phyloP scores from a whole-genome alignment of 2,888 invertebrate species.

The Drosophila paranaensis region DNA sequence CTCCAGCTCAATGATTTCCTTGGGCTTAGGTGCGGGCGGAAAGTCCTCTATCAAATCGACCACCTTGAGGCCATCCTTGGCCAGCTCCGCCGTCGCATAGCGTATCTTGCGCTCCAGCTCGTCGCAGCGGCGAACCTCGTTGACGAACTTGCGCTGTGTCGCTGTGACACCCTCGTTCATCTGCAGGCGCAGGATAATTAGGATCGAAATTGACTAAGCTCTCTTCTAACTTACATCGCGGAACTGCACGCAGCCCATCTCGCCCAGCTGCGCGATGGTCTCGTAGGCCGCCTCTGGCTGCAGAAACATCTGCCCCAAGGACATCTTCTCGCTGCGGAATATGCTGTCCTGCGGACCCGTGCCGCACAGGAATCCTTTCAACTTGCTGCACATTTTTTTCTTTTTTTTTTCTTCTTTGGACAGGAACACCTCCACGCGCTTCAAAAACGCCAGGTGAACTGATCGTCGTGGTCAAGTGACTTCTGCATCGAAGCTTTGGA shows the following conservation, averaged over 20 bases:
- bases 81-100: constrained; percentile 91
- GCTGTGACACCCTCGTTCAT: constrained; percentile 91
- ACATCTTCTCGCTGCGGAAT: constrained; percentile 96
- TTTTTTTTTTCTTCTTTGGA: constrained; percentile 2
- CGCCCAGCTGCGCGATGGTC: constrained; percentile 96
- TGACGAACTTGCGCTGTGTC: constrained; percentile 93
- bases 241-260: constrained; percentile 96
- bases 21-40: constrained; percentile 90
- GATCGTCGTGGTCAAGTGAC: constrained; percentile 68
- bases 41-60: constrained; percentile 88
- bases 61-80: constrained; percentile 90
- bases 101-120: constrained; percentile 92
- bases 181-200: constrained; percentile 83
- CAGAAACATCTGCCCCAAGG: constrained; percentile 95
- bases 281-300: constrained; percentile 97
- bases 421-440: constrained; percentile 42
- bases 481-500: constrained; percentile 34
- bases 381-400: constrained; percentile 34
- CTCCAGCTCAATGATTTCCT: constrained; percentile 91
- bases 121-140: constrained; percentile 92
- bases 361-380: constrained; percentile 54
- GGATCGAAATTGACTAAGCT: not conserved
- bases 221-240: constrained; percentile 91
- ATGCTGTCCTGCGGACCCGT: constrained; percentile 87
- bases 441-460: constrained; percentile 60